Evolutionary conservation across 30 jellyfish, hydroid and myxozoan species (phyloP).

Genomic region (Chironex yamaguchii): DNA sequence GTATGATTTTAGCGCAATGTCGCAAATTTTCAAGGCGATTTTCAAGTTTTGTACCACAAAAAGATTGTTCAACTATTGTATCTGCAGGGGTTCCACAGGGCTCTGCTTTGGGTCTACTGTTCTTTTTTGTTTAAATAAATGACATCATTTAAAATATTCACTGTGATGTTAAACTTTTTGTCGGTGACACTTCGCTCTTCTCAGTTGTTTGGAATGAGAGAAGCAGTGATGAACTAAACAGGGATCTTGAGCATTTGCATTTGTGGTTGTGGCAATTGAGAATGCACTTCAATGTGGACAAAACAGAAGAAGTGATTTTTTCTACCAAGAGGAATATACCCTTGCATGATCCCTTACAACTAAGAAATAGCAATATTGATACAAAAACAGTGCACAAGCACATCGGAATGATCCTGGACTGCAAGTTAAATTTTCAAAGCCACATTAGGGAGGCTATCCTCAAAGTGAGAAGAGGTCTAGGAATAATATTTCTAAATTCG

Average conservation of each 20-base stretch:
- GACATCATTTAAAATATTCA: constrained; percentile 54
- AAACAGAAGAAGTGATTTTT: constrained; percentile 13
- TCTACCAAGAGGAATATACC: constrained; percentile 22
- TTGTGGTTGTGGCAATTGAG: constrained; percentile 24
- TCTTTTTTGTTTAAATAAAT: constrained; percentile 62
- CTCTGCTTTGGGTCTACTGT: constrained; percentile 64
- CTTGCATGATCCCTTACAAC: constrained; percentile 2
- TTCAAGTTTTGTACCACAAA: too few species aligned
- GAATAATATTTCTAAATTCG: constrained; percentile 3
- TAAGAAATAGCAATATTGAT: constrained; percentile 9
- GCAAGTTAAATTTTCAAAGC: background rate
- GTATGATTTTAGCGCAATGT: too few species aligned
- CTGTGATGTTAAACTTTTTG: constrained; percentile 60
- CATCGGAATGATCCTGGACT: constrained; percentile 2
- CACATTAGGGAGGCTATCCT: constrained; percentile 17
- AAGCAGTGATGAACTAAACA: constrained; percentile 5
- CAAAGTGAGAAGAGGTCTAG: constrained; percentile 16
- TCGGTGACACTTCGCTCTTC: constrained; percentile 66
- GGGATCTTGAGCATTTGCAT: constrained; percentile 57
- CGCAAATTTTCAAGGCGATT: too few species aligned
- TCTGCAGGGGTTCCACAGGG: constrained; percentile 83
- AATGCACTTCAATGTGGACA: constrained; percentile 14
- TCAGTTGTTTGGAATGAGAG: constrained; percentile 52
- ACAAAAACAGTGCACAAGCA: constrained; percentile 17
- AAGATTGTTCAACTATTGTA: too few species aligned